Percentiles rank a stretch among this genome's conserved stretches.
phyloP scores from a whole-genome alignment of 2,797 vertebrate species.

The Cynodonichthys magdalenae region DNA sequence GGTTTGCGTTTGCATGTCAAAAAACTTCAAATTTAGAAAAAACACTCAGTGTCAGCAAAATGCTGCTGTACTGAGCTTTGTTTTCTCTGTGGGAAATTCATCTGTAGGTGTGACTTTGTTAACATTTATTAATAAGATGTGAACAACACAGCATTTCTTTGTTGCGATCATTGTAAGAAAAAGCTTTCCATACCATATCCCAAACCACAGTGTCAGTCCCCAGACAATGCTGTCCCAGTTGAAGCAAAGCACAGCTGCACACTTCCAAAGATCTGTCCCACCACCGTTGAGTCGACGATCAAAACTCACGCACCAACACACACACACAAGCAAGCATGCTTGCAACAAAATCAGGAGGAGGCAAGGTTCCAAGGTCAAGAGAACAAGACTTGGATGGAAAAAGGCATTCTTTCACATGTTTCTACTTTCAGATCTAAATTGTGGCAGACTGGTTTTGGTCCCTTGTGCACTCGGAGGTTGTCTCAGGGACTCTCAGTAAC shows the following conservation, averaged over 20 bases:
- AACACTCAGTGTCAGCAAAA: slow-evolving; percentile 18
- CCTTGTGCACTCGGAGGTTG: slow-evolving; percentile 45
- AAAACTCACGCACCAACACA: slow-evolving; percentile 11
- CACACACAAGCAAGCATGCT: slow-evolving; percentile 21
- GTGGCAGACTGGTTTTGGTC: slow-evolving; percentile 70
- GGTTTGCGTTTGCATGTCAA: not conserved
- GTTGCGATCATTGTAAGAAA: slow-evolving; percentile 18
- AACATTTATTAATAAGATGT: slow-evolving; percentile 10
- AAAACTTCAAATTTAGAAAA: slow-evolving; percentile 25
- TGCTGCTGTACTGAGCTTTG: slow-evolving; percentile 15
- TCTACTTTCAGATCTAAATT: slow-evolving; percentile 78
- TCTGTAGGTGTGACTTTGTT: slow-evolving; percentile 21
- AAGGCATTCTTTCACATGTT: slow-evolving; percentile 84
- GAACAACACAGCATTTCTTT: slow-evolving; percentile 10
- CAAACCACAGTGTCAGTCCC: slow-evolving; percentile 34
- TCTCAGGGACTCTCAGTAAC: slow-evolving; percentile 52
- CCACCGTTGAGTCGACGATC: slow-evolving; percentile 28
- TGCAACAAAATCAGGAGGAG: slow-evolving; percentile 41
- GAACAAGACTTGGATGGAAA: slow-evolving; percentile 78
- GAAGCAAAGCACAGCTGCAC: slow-evolving; percentile 61
- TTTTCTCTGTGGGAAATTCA: slow-evolving; percentile 34
- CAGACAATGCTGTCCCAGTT: slow-evolving; percentile 47
- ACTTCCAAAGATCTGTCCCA: slow-evolving; percentile 48
- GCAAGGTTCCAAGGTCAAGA: slow-evolving; percentile 69
- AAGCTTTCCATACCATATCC: slow-evolving; percentile 11